phyloP scores from a whole-genome alignment of 2,113 vertebrate genomes.

The Athene cunicularia region DNA sequence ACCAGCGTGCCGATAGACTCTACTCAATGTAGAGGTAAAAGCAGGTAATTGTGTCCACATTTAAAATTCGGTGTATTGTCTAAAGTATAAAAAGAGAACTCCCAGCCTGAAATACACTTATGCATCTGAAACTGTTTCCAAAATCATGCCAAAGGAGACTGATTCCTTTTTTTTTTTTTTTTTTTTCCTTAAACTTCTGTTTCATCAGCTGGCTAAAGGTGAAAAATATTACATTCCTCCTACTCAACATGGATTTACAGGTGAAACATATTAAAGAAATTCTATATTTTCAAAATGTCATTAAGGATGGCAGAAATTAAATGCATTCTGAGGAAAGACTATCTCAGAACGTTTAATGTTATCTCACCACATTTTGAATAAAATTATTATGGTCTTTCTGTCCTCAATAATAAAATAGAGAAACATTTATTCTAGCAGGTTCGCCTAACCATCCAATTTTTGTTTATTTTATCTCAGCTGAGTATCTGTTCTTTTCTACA shows the following conservation, averaged over 20 bases:
- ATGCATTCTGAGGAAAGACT: background rate
- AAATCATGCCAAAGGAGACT: background rate
- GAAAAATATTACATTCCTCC: background rate
- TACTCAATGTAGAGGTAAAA: background rate
- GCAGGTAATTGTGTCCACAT: background rate
- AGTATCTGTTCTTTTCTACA: background rate
- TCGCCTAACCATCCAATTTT: background rate
- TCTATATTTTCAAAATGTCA: background rate
- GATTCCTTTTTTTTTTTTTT: accelerated
- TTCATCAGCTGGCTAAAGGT: background rate
- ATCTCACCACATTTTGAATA: background rate
- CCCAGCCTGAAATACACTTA: background rate
- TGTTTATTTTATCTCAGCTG: background rate
- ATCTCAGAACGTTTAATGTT: background rate
- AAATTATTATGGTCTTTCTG: background rate
- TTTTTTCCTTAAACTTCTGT: background rate
- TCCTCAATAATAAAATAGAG: background rate
- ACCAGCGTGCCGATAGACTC: background rate
- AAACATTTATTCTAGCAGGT: background rate
- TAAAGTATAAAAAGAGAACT: background rate
- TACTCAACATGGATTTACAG: background rate
- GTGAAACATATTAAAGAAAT: background rate
- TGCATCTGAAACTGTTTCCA: background rate
- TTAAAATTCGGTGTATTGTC: background rate
- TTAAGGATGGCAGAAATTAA: background rate